Evolutionary conservation across 2,888 invertebrate species (phyloP).

Genomic region (Mylabris sibirica): DNA sequence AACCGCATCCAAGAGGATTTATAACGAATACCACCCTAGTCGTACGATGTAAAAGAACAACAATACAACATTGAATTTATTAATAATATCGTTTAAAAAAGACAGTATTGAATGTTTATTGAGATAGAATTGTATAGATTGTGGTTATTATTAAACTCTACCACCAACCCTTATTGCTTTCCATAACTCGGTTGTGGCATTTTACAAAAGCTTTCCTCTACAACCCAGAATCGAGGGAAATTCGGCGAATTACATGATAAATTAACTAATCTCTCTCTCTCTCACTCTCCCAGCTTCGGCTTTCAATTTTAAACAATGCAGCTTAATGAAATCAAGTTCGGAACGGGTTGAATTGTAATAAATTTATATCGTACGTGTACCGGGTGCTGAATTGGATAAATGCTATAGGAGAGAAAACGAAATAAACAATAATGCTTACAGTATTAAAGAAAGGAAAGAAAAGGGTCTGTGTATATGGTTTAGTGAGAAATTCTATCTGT

Average conservation of each 20-base stretch:
- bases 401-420: conserved; percentile 48
- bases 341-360: conserved; percentile 62
- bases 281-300: conserved; percentile 47
- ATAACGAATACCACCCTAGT: conserved; percentile 30
- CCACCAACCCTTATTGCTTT: background rate
- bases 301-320: conserved; percentile 62
- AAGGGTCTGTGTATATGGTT: background rate
- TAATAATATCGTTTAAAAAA: background rate
- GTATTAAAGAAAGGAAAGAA: conserved; percentile 12
- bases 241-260: conserved; percentile 59
- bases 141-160: background rate
- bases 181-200: conserved; percentile 10
- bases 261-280: conserved; percentile 59
- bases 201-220: conserved; percentile 49
- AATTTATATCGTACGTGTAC: conserved; percentile 57
- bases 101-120: background rate
- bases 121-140: background rate
- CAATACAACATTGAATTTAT: background rate
- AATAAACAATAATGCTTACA: conserved; percentile 14
- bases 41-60: conserved; percentile 9
- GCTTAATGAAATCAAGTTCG: conserved; percentile 62
- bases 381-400: conserved; percentile 30
- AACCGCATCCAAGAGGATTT: conserved; percentile 36
- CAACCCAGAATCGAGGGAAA: conserved; percentile 47
- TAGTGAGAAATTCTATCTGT: conserved; percentile 1